Evolutionary conservation across 1,140 invertebrate genomes (phyloP).

Genomic region (Drosophila hydei): DNA sequence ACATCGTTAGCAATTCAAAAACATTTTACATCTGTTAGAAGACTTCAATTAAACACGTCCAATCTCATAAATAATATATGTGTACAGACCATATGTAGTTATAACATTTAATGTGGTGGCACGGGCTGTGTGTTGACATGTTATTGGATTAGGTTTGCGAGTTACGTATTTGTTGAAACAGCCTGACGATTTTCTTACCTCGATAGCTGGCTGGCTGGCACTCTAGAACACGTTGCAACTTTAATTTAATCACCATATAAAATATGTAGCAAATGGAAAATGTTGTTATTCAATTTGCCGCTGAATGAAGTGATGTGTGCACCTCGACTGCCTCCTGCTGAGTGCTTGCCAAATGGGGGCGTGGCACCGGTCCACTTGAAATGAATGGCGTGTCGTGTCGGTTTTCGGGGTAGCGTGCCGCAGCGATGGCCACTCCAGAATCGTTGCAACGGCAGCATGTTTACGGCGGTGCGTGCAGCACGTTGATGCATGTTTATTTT

Average conservation of each 20-base stretch:
- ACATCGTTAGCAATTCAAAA: too few species aligned
- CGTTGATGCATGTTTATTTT: constrained; percentile 70
- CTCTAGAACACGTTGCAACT: constrained; percentile 48
- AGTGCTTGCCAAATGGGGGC: constrained; percentile 5
- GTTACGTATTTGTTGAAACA: constrained; percentile 18
- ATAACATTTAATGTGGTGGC: constrained; percentile 8
- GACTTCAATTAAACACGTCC: too few species aligned
- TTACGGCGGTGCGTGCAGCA: constrained; percentile 69
- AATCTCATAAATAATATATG: background rate
- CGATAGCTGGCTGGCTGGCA: background rate
- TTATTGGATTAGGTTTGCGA: constrained; percentile 41
- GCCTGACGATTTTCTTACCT: constrained; percentile 25
- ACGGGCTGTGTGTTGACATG: constrained; percentile 21
- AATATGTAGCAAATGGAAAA: constrained; percentile 72
- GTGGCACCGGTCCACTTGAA: constrained; percentile 47
- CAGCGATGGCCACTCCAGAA: constrained; percentile 45
- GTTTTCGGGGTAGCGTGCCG: constrained; percentile 54
- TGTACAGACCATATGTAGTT: background rate
- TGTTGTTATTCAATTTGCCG: constrained; percentile 75
- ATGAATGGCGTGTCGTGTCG: constrained; percentile 68
- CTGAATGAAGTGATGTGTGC: constrained; percentile 67
- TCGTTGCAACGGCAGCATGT: constrained; percentile 57
- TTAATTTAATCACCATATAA: constrained; percentile 72
- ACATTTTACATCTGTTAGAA: too few species aligned
- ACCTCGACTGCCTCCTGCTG: background rate